Evolutionary conservation across 2,797 vertebrate genomes (phyloP), one percentile per base, ranked within the genome.

Genomic region (Natrix natrix): DNA sequence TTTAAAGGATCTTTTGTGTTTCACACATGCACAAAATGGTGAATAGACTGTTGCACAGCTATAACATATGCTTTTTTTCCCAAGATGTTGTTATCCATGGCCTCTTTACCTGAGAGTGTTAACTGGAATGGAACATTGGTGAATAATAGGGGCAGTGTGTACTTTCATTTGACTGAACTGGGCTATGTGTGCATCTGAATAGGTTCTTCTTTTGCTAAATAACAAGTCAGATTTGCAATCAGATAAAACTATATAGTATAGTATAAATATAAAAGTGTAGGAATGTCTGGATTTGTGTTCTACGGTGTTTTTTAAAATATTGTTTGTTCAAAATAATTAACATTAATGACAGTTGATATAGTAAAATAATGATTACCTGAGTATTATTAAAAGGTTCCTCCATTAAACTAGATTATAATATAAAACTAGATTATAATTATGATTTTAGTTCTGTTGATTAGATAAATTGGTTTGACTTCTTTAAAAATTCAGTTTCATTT

Each of bases 251-350:
- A 48, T 52, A 83, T 24, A 83, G 48, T 52, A 52, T 52, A 83
- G 8, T 83, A 24, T 83, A 24, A 83, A 48, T 48, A 83, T 48
- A 83, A 83, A 83, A 24, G 78, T 48, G 43, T 20, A 83, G 10
- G 10, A 48, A 48, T 83, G 24, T 48, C 20, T 83, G 10, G 10
- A 48, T 24, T 32, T 83, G 37, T 83, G 37, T 24, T 48, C 20
- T 10, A 24, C 12, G 5, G 43, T 83, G 8, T 22, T 24, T 63
- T 48, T 4, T 11, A 22, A 83, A 83, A 48, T 83, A 48, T 22
- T 24, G 37, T 83, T 48, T 48, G 43, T 95, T 96, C 96, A 95
- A 95, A 95, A 96, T 96, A 96, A 94, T 95, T 93, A 0, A n/a
- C 91, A 78, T 94, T 91, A 95, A 63, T 94, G 92, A 93, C 91